Evolutionary conservation across 2,888 invertebrate species (phyloP).

Genomic region (Mamestra brassicae): DNA sequence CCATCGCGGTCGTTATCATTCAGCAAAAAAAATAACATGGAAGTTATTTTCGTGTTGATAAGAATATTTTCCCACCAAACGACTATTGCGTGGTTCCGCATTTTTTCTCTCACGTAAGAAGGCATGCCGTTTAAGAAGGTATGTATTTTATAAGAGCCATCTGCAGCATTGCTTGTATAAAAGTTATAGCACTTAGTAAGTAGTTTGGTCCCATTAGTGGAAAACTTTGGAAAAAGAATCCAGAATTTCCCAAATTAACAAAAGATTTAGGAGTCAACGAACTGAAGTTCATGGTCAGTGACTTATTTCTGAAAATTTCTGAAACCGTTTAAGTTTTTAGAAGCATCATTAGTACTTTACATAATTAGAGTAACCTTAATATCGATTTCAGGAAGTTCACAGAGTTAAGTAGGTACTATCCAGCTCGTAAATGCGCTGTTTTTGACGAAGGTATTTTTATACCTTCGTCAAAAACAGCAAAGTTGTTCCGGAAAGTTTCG

Average conservation of each 20-base stretch:
- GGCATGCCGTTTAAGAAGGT: slow-evolving; percentile 5
- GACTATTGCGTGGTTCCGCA: not conserved
- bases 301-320: slow-evolving; percentile 26
- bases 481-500: too few species aligned
- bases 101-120: not conserved
- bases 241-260: slow-evolving; percentile 20
- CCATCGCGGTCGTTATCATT: not conserved
- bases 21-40: slow-evolving; percentile 1
- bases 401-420: too few species aligned
- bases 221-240: slow-evolving; percentile 16
- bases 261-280: slow-evolving; percentile 17
- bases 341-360: not conserved
- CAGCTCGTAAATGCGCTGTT: not conserved
- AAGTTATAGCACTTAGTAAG: slow-evolving; percentile 23
- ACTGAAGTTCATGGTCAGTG: slow-evolving; percentile 6
- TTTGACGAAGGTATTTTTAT: too few species aligned
- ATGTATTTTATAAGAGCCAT: slow-evolving; percentile 1
- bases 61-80: slow-evolving; percentile 35
- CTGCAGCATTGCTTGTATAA: slow-evolving; percentile 9
- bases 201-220: not conserved
- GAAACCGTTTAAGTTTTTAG: not conserved
- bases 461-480: too few species aligned
- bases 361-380: not conserved
- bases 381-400: not conserved
- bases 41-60: slow-evolving; percentile 5